Conservation (phyloP, 2,888 invertebrate species). For the Synanthedon tipuliformis region DNA sequence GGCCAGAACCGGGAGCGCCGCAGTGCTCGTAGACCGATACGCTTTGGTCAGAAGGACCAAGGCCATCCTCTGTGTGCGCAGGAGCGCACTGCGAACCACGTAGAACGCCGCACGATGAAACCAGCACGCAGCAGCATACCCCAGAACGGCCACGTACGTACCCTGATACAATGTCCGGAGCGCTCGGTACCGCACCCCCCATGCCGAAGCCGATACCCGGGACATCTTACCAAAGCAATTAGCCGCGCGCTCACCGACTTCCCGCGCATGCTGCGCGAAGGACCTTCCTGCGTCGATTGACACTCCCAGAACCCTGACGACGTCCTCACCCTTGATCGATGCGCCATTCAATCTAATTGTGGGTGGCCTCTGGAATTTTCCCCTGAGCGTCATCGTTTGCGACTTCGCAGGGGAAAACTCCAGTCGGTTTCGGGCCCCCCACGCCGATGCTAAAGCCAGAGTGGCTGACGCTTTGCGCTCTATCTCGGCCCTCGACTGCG, state of each 20-base stretch:
- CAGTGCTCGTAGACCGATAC: no score
- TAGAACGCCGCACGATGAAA: no score
- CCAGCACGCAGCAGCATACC: no score
- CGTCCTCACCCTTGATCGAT: background rate
- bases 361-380: background rate
- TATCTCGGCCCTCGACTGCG: slow-evolving; percentile 6
- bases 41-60: no score
- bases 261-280: background rate
- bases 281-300: background rate
- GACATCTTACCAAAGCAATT: no score
- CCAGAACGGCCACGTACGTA: no score
- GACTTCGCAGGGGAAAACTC: slow-evolving; percentile 13
- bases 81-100: no score
- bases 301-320: background rate
- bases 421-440: slow-evolving; percentile 12
- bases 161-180: no score
- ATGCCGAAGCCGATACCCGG: no score
- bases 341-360: background rate
- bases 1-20: no score
- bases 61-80: no score
- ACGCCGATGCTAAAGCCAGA: slow-evolving; percentile 3
- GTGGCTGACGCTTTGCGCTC: slow-evolving; percentile 2
- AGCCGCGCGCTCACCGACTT: background rate
- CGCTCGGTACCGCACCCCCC: no score
- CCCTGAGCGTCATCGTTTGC: slow-evolving; percentile 9